Evolutionary conservation across 2,113 vertebrate species (phyloP).

Genomic region (Lagopus leucura): DNA sequence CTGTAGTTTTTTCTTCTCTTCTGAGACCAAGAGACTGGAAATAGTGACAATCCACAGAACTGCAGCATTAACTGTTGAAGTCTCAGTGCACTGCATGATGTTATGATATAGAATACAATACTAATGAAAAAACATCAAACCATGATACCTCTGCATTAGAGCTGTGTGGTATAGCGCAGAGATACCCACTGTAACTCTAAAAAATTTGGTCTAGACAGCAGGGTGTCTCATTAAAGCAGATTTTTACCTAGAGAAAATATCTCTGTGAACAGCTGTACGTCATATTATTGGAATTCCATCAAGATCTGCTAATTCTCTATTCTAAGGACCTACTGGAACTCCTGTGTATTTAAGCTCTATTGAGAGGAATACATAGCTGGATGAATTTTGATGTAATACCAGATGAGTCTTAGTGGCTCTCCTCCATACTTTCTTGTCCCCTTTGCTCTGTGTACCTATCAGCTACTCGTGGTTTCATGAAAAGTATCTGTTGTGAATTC

Average conservation of each 20-base stretch:
- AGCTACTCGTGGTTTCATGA: background rate
- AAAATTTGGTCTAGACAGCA: fast-evolving
- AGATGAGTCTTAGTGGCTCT: background rate
- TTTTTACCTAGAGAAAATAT: background rate
- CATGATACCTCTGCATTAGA: background rate
- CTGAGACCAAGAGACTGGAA: too few relatives aligned
- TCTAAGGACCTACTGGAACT: background rate
- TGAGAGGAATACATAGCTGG: background rate
- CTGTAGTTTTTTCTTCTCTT: too few relatives aligned
- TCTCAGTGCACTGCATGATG: too few relatives aligned
- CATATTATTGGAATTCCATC: background rate
- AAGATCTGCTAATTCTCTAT: background rate
- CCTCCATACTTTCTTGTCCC: background rate
- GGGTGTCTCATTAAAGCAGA: background rate
- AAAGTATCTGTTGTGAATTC: background rate
- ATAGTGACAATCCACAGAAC: too few relatives aligned
- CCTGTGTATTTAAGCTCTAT: background rate
- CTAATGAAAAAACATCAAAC: too few relatives aligned
- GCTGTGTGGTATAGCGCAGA: background rate
- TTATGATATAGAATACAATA: too few relatives aligned
- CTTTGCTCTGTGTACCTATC: background rate
- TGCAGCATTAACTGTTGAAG: too few relatives aligned
- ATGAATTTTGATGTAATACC: background rate
- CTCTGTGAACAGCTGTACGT: background rate
- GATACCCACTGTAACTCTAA: background rate